Conservation (phyloP, 35 echinoderm and acorn worm genomes). For the Diadema setosum region DNA sequence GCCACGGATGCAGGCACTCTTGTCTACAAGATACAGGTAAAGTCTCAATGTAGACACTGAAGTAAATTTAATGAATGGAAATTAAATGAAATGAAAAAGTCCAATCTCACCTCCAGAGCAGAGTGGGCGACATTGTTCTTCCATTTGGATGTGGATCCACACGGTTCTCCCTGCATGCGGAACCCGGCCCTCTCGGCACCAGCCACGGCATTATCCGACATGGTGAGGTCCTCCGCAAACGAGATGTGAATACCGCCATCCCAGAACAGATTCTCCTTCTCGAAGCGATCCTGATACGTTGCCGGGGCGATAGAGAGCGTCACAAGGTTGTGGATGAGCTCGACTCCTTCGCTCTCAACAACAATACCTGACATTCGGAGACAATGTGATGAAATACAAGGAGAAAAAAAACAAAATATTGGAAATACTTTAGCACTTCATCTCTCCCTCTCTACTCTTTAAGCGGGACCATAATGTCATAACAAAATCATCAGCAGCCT, state of each 20-base stretch:
- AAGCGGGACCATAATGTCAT: too few relatives aligned
- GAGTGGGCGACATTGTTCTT: slow-evolving; percentile 22
- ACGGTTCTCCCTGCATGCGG: slow-evolving; percentile 42
- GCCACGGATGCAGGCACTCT: too few relatives aligned
- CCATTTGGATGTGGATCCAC: background rate
- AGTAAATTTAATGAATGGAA: background rate
- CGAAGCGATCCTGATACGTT: slow-evolving; percentile 57
- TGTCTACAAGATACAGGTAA: too few relatives aligned
- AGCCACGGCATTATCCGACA: slow-evolving; percentile 62
- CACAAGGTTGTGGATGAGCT: slow-evolving; percentile 37
- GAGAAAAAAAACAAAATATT: background rate
- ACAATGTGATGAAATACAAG: background rate
- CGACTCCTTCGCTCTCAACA: background rate
- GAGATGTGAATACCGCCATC: slow-evolving; percentile 47
- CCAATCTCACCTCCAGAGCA: background rate
- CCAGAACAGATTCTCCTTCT: slow-evolving; percentile 10
- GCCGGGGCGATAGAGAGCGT: slow-evolving; percentile 26
- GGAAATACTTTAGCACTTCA: too few relatives aligned
- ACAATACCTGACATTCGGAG: slow-evolving; percentile 8
- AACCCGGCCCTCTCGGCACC: slow-evolving; percentile 52
- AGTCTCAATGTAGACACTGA: too few relatives aligned
- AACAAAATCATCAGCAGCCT: too few relatives aligned
- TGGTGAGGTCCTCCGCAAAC: background rate
- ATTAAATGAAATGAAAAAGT: background rate
- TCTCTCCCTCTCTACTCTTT: too few relatives aligned